These are phyloP conservation scores for Phenganax stokvisi DNA, from an alignment of 92 coral and sea anemone species.

Conservation along the genomic window DNA sequence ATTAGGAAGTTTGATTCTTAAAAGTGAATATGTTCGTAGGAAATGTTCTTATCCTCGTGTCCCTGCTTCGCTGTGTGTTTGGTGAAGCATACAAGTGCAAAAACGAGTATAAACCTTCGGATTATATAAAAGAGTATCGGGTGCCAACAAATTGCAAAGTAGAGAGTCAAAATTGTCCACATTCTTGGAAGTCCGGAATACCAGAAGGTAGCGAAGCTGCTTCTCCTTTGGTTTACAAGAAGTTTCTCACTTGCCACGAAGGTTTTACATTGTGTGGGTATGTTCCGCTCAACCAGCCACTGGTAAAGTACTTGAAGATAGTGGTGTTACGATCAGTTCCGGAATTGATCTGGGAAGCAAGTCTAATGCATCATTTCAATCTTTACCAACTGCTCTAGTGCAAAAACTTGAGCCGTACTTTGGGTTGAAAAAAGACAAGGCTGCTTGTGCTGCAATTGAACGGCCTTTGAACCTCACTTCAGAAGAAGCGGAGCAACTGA, in stretches of 20 bases:
- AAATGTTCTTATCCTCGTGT: no score
- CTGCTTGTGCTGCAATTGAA: constrained; percentile 43
- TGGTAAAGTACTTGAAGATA: constrained; percentile 43
- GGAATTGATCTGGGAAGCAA: constrained; percentile 44
- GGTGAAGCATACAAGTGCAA: no score
- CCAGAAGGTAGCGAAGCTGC: no score
- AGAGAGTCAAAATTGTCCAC: no score
- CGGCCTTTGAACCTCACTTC: constrained; percentile 25
- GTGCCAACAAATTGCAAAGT: no score
- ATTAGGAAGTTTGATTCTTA: no score
- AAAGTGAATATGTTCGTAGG: no score
- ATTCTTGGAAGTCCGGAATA: no score
- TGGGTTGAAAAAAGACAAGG: constrained; percentile 32
- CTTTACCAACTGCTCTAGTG: constrained; percentile 13
- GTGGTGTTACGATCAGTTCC: constrained; percentile 47
- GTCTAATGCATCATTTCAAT: constrained; percentile 16
- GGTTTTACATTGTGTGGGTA: constrained; percentile 46
- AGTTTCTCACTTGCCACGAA: constrained; percentile 24
- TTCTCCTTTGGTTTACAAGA: no score
- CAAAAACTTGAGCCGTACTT: constrained; percentile 46
- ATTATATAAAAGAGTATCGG: no score
- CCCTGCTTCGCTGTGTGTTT: no score
- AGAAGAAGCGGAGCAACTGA: constrained; percentile 15
- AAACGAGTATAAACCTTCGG: no score
- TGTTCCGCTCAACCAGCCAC: constrained; percentile 37